phyloP scores from a whole-genome alignment of 2,888 invertebrate genomes.

The Macrosoma leucophasiata region DNA sequence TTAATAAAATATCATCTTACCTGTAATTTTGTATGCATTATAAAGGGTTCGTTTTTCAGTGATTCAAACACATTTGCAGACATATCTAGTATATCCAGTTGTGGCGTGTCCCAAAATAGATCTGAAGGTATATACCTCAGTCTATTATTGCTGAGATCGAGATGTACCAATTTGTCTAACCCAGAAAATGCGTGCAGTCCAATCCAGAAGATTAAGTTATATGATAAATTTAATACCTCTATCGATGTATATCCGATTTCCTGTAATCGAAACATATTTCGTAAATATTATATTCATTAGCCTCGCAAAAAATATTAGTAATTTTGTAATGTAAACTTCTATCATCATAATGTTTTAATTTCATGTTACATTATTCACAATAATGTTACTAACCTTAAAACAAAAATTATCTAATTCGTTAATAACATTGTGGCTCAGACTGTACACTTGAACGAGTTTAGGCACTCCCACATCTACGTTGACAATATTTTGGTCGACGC shows the following conservation, averaged over 20 bases:
- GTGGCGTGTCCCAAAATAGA: constrained; percentile 73
- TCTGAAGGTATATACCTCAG: constrained; percentile 72
- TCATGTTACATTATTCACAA: constrained; percentile 9
- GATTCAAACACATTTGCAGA: constrained; percentile 78
- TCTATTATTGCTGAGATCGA: constrained; percentile 79
- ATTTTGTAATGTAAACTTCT: not conserved
- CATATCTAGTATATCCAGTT: constrained; percentile 72
- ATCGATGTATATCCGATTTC: constrained; percentile 63
- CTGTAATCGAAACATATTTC: constrained; percentile 41
- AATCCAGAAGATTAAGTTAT: constrained; percentile 78
- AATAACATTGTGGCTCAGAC: constrained; percentile 78
- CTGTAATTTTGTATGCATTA: constrained; percentile 72
- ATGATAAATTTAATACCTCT: constrained; percentile 68
- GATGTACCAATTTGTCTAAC: constrained; percentile 58
- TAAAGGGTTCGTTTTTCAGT: constrained; percentile 69
- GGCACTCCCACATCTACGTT: constrained; percentile 77
- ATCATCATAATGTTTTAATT: not conserved
- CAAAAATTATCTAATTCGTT: constrained; percentile 76
- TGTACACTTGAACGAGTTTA: constrained; percentile 74
- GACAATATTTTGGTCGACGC: constrained; percentile 76
- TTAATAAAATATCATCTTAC: constrained; percentile 52
- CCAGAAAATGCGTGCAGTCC: constrained; percentile 77
- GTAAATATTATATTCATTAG: constrained; percentile 1
- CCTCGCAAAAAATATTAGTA: not conserved
- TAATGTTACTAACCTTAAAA: constrained; percentile 68